Percentiles rank a stretch among this genome's conserved stretches.
Conservation (phyloP, 2,888 invertebrate genomes). For the Hanleya hanleyi region DNA sequence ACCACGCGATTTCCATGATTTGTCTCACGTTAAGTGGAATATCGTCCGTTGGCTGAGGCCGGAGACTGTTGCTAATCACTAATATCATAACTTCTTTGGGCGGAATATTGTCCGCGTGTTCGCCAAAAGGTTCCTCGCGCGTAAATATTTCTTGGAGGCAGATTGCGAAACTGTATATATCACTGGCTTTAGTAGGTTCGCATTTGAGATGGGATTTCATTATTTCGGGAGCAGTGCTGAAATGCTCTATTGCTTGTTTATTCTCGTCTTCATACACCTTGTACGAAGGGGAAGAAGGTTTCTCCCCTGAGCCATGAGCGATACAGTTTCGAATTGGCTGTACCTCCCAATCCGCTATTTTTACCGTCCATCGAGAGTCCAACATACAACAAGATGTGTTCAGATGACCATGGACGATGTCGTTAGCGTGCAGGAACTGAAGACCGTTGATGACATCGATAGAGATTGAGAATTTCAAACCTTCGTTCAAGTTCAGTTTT, state of each 20-base stretch:
- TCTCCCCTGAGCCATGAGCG: constrained; percentile 9
- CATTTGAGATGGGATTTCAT: constrained; percentile 13
- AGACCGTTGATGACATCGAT: constrained; percentile 28
- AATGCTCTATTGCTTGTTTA: constrained; percentile 27
- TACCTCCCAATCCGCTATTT: constrained; percentile 36
- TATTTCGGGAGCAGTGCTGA: constrained; percentile 46
- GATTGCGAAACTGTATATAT: constrained; percentile 50
- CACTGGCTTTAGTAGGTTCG: constrained; percentile 26
- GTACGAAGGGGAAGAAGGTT: constrained; percentile 29
- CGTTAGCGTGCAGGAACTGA: constrained; percentile 35
- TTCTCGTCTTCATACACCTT: constrained; percentile 15
- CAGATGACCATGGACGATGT: constrained; percentile 34
- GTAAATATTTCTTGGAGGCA: constrained; percentile 51
- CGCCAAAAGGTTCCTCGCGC: constrained; percentile 45
- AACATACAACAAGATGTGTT: constrained; percentile 29
- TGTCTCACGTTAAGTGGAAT: constrained; percentile 23
- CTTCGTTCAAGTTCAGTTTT: constrained; percentile 54
- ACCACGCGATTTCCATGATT: constrained; percentile 31
- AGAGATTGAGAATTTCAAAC: constrained; percentile 55
- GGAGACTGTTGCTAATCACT: constrained; percentile 15
- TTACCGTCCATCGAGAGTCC: constrained; percentile 36
- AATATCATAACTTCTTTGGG: constrained; percentile 29
- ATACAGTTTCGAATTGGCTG: neutral
- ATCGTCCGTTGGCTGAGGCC: constrained; percentile 24
- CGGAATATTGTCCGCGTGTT: constrained; percentile 25